Evolutionary conservation across 2,113 vertebrate species (phyloP).

Genomic region (Fregata magnificens): DNA sequence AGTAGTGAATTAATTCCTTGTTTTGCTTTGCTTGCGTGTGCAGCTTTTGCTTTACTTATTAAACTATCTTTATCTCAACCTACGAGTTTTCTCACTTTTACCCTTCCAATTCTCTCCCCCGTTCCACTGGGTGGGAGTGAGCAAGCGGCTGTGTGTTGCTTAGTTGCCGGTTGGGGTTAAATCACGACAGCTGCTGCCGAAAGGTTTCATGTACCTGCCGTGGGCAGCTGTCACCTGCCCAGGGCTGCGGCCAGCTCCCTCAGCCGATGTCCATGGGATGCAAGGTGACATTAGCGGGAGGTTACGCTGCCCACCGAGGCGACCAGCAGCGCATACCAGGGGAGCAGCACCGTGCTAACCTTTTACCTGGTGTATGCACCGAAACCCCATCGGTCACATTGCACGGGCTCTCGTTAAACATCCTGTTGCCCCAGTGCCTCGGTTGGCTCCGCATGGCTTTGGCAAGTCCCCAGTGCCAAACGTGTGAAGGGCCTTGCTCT

Average conservation of each 20-base stretch:
- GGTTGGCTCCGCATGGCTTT: rapidly evolving
- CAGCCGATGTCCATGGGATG: rapidly evolving
- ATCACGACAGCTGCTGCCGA: background rate
- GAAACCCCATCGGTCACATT: background rate
- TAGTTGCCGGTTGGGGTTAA: no score
- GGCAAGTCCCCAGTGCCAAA: background rate
- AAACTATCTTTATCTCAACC: no score
- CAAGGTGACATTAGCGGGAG: background rate
- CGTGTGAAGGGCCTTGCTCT: background rate
- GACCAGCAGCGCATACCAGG: background rate
- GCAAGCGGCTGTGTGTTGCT: no score
- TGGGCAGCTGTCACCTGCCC: background rate
- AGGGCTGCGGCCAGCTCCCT: background rate
- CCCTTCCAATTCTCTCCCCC: no score
- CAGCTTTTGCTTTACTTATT: no score
- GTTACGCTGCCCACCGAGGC: background rate
- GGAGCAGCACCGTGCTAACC: background rate
- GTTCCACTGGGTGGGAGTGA: no score
- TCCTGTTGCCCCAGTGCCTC: rapidly evolving
- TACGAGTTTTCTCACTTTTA: no score
- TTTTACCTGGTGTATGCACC: background rate
- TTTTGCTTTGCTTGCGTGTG: no score
- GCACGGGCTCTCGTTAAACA: rapidly evolving
- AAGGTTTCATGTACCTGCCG: background rate
- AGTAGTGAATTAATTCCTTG: no score